Percentiles rank a stretch among this genome's conserved stretches.
phyloP scores from a whole-genome alignment of 2,888 invertebrate species.

The Lobophora halterata region DNA sequence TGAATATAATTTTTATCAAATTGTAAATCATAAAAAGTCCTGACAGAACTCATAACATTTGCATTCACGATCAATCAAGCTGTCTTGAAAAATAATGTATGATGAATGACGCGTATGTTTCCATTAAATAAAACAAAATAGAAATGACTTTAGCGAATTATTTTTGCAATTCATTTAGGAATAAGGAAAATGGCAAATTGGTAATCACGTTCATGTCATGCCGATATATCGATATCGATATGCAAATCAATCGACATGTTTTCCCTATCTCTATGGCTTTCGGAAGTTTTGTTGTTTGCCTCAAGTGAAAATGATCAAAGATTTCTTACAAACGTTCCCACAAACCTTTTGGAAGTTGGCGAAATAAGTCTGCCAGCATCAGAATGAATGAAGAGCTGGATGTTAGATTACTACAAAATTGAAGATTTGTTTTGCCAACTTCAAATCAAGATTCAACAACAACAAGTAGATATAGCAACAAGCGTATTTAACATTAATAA shows the following conservation, averaged over 20 bases:
- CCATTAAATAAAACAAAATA: slow-evolving; percentile 23
- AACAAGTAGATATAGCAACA: no score
- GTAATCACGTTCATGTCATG: slow-evolving; percentile 13
- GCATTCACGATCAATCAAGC: slow-evolving; percentile 26
- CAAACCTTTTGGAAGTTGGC: slow-evolving; percentile 2
- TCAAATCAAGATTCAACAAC: no score
- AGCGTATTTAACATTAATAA: no score
- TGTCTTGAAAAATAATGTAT: slow-evolving; percentile 21
- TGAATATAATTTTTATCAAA: background rate
- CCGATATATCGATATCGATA: slow-evolving; percentile 10
- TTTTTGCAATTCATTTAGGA: slow-evolving; percentile 25
- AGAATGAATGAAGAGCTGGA: no score
- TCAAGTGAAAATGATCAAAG: slow-evolving; percentile 27
- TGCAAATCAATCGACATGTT: background rate
- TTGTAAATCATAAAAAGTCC: slow-evolving; percentile 6
- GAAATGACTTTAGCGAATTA: slow-evolving; percentile 21
- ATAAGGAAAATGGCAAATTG: slow-evolving; percentile 16
- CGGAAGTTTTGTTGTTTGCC: slow-evolving; percentile 28
- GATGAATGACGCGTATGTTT: slow-evolving; percentile 16
- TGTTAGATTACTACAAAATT: no score
- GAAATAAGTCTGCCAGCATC: slow-evolving; percentile 7
- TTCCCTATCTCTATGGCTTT: slow-evolving; percentile 18
- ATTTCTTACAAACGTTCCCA: slow-evolving; percentile 20
- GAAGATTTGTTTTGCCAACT: no score
- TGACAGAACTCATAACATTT: slow-evolving; percentile 14